Percentiles rank a stretch among this genome's conserved stretches.
phyloP scores from a whole-genome alignment of 2,797 vertebrate genomes.

The Molossus alvarezi region DNA sequence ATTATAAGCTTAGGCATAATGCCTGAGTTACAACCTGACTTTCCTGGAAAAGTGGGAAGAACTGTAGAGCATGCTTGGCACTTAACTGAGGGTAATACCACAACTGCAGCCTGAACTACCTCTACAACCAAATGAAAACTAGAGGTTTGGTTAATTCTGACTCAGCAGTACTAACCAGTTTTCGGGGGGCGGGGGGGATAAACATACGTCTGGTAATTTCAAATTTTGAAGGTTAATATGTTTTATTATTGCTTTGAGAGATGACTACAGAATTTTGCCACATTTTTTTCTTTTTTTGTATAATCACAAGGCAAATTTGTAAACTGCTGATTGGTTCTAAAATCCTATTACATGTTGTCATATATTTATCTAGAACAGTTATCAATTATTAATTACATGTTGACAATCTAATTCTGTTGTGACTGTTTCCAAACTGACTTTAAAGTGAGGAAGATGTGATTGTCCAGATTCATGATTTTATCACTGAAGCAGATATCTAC shows the following conservation, averaged over 20 bases:
- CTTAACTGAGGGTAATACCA: constrained; percentile 43
- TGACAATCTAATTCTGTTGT: constrained; percentile 17
- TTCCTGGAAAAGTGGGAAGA: constrained; percentile 56
- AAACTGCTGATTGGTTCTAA: constrained; percentile 30
- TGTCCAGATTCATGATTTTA: neutral
- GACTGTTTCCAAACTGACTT: constrained; percentile 56
- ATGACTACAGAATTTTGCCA: neutral
- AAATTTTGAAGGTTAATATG: constrained; percentile 58
- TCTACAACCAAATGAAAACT: constrained; percentile 58
- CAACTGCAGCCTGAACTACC: neutral
- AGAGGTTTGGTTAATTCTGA: constrained; percentile 70
- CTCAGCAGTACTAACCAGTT: constrained; percentile 64
- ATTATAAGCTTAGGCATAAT: constrained; percentile 47
- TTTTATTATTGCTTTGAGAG: neutral
- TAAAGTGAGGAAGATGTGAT: neutral
- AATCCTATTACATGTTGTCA: neutral
- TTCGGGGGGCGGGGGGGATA: neutral
- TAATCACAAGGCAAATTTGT: constrained; percentile 49
- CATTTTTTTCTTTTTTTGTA: neutral
- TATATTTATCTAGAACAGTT: constrained; percentile 1
- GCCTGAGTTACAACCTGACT: neutral
- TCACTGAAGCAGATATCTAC: rapidly evolving
- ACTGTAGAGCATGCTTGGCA: constrained; percentile 30
- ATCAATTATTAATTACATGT: neutral
- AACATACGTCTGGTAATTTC: constrained; percentile 42